Conservation (phyloP, 1,140 invertebrate genomes). For the Rhizoglyphus robini region DNA sequence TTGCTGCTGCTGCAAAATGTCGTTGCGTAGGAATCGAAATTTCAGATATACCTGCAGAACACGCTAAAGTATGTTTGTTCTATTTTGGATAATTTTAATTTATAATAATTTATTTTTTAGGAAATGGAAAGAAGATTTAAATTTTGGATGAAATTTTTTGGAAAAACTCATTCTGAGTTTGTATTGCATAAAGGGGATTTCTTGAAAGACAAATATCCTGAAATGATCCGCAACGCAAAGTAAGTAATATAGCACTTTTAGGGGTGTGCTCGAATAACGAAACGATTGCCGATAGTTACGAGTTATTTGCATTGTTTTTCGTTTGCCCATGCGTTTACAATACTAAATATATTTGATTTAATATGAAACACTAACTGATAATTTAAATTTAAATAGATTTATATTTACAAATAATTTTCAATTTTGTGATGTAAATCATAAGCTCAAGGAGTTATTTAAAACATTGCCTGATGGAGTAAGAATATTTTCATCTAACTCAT, state of each 20-base stretch:
- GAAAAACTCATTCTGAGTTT: constrained; percentile 80
- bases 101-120: constrained; percentile 36
- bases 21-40: constrained; percentile 88
- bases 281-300: no score
- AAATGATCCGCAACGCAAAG: constrained; percentile 78
- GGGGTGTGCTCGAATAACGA: no score
- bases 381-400: constrained; percentile 48
- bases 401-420: constrained; percentile 99
- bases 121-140: constrained; percentile 76
- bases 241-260: no score
- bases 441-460: constrained; percentile 85
- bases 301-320: no score
- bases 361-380: no score
- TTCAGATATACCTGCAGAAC: constrained; percentile 83
- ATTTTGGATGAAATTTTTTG: constrained; percentile 93
- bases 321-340: no score
- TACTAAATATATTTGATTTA: neutral
- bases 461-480: constrained; percentile 87
- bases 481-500: constrained; percentile 96
- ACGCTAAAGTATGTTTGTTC: constrained; percentile 56
- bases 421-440: constrained; percentile 91
- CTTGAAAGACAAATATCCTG: constrained; percentile 70
- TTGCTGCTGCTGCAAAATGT: constrained; percentile 81
- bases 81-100: neutral
- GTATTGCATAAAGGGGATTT: constrained; percentile 87